Percentiles rank a stretch among this genome's conserved stretches.
phyloP scores from a whole-genome alignment of 2,797 vertebrate species.

The Limnodromus scolopaceus region DNA sequence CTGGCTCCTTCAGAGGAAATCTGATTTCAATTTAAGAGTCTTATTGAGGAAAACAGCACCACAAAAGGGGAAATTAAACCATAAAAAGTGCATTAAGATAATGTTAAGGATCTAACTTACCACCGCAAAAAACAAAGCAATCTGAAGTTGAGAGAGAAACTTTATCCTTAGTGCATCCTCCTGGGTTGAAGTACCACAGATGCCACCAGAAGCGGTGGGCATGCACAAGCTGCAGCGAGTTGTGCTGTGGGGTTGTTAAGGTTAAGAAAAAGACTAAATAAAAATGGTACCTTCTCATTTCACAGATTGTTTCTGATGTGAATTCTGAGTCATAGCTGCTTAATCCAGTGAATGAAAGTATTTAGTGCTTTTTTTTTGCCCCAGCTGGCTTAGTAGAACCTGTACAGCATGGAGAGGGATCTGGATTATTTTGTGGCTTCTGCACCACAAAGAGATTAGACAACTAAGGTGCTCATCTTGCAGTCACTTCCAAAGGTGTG shows the following conservation, averaged over 20 bases:
- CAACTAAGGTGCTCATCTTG: not conserved
- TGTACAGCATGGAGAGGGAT: not conserved
- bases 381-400: not conserved
- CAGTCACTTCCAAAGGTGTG: not conserved
- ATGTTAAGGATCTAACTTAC: conserved; percentile 71
- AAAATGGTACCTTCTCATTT: not conserved
- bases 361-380: not conserved
- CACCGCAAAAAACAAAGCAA: conserved; percentile 60
- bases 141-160: conserved; percentile 64
- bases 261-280: not conserved
- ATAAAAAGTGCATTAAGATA: conserved; percentile 81
- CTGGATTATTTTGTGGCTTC: not conserved
- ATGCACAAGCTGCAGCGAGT: not conserved
- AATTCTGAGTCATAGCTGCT: not conserved
- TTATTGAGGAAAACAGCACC: conserved; percentile 73
- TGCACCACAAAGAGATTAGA: not conserved
- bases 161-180: not conserved
- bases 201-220: not conserved
- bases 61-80: conserved; percentile 82
- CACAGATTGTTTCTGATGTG: not conserved
- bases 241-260: not conserved
- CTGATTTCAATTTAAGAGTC: conserved; percentile 80
- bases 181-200: not conserved
- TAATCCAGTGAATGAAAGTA: not conserved
- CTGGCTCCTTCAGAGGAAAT: conserved; percentile 76